Evolutionary conservation across 2,888 invertebrate genomes (phyloP).

Genomic region (Perizoma flavofasciatum): DNA sequence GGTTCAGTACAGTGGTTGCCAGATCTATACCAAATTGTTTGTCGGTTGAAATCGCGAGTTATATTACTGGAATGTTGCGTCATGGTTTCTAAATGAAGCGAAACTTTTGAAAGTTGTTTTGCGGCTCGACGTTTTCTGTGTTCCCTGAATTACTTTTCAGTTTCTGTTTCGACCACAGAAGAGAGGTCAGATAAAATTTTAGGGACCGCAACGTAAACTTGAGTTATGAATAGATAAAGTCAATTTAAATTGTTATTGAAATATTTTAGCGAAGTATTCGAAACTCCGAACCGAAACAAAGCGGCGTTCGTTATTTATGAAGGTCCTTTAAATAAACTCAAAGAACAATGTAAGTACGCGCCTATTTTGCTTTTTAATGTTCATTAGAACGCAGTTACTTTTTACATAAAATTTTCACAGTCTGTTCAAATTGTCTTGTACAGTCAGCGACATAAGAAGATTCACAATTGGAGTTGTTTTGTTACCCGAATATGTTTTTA

Average conservation of each 20-base stretch:
- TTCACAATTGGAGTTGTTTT: too few species aligned
- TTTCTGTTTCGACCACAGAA: slow-evolving; percentile 54
- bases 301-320: slow-evolving; percentile 33
- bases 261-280: slow-evolving; percentile 41
- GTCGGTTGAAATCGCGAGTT: slow-evolving; percentile 52
- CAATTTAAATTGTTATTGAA: slow-evolving; percentile 44
- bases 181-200: slow-evolving; percentile 45
- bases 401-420: slow-evolving; percentile 7
- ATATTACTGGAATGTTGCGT: slow-evolving; percentile 48
- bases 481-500: too few species aligned
- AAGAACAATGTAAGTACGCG: slow-evolving; percentile 28
- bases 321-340: slow-evolving; percentile 35
- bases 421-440: too few species aligned
- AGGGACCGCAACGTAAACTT: slow-evolving; percentile 43
- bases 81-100: slow-evolving; percentile 53
- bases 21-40: slow-evolving; percentile 42
- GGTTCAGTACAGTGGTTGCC: too few species aligned
- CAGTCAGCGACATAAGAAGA: too few species aligned
- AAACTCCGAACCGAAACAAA: slow-evolving; percentile 36
- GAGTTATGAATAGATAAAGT: slow-evolving; percentile 50
- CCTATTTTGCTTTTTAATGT: slow-evolving; percentile 31
- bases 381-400: slow-evolving; percentile 14
- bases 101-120: slow-evolving; percentile 63
- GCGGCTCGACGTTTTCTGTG: slow-evolving; percentile 56
- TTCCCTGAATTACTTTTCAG: slow-evolving; percentile 61